Base-by-base conservation (phyloP, 1,140 invertebrate species). In the Sminthurinus signatus region DNA sequence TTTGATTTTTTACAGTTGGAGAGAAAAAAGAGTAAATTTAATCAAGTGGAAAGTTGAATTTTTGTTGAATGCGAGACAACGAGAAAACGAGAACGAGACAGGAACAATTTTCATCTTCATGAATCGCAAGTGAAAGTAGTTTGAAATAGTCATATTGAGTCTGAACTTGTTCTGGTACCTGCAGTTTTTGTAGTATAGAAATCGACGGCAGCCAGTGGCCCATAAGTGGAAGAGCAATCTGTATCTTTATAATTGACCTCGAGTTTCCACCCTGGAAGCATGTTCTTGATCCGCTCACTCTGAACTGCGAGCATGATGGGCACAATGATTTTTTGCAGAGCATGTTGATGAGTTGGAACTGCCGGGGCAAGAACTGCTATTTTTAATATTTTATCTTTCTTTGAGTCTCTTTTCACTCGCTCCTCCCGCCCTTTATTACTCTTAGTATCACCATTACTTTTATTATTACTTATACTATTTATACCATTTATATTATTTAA, bases 141-240 rank as follows among this genome's bases (percentile, higher is more conserved):
- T n/a, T n/a, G n/a, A n/a, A n/a, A n/a, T n/a, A n/a, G n/a, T n/a
- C n/a, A n/a, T n/a, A n/a, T n/a, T n/a, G n/a, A n/a, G n/a, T n/a
- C n/a, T n/a, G n/a, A n/a, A n/a, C n/a, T n/a, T n/a, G n/a, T n/a
- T n/a, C n/a, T n/a, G 63, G 46, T 52, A 87, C 85, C 85, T 78
- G 84, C 83, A 2, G 79, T 80, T 64, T 80, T 78, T 69, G 84
- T 84, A 60, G 82, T 81, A 75, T 88, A 86, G 66, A 90, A 86
- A 56, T 89, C 86, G 74, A 90, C 87, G 3, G 88, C 88, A 4
- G 85, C 86, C 4, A 91, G 76, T 0, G 88, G 86, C 0, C 88
- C 89, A 50, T 83, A 81, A 0, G 84, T 85, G 3, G 88, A 89
- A 3, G 88, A 89, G 74, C 88, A 91, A n/a, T 82, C 79, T 0